A percentile compares a stretch with the other conserved stretches of the same genome.
Evolutionary conservation across 1,140 invertebrate genomes (phyloP).

Genomic region (Sesamia nonagrioides): DNA sequence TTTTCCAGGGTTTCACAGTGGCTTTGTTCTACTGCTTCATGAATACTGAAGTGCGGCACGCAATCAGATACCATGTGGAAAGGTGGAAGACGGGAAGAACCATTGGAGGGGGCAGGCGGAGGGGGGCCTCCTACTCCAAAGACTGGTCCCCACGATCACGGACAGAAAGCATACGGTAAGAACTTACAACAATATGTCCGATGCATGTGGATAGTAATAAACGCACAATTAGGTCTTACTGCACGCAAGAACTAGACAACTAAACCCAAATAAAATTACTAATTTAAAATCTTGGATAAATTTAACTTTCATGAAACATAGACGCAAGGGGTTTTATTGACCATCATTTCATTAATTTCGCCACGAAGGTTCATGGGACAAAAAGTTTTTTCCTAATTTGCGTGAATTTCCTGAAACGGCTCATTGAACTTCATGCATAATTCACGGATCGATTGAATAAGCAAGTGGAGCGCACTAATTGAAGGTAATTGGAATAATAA

Average conservation of each 20-base stretch:
- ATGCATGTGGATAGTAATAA: conserved; percentile 14
- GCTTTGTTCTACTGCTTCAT: conserved; percentile 97
- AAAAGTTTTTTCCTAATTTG: not conserved
- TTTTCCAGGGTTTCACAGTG: conserved; percentile 93
- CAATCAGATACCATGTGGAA: conserved; percentile 93
- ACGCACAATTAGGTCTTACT: not conserved
- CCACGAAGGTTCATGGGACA: not conserved
- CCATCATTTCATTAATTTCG: not conserved
- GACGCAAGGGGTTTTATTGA: conserved; percentile 18
- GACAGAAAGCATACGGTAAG: conserved; percentile 94
- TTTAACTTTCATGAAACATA: conserved; percentile 5
- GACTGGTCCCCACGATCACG: conserved; percentile 93
- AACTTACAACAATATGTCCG: not conserved
- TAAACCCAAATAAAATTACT: not conserved
- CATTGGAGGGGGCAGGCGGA: conserved; percentile 89
- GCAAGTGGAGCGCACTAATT: not conserved
- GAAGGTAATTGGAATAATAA: not conserved
- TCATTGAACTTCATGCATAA: not conserved
- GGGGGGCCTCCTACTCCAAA: conserved; percentile 90
- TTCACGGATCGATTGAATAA: not conserved
- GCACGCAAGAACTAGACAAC: conserved; percentile 4
- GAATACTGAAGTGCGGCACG: conserved; percentile 96
- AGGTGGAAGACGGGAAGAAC: conserved; percentile 92
- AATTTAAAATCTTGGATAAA: conserved; percentile 1
- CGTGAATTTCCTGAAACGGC: not conserved